Base-by-base conservation (phyloP, 2,113 vertebrate species). In the Nyctereutes procyonoides region DNA sequence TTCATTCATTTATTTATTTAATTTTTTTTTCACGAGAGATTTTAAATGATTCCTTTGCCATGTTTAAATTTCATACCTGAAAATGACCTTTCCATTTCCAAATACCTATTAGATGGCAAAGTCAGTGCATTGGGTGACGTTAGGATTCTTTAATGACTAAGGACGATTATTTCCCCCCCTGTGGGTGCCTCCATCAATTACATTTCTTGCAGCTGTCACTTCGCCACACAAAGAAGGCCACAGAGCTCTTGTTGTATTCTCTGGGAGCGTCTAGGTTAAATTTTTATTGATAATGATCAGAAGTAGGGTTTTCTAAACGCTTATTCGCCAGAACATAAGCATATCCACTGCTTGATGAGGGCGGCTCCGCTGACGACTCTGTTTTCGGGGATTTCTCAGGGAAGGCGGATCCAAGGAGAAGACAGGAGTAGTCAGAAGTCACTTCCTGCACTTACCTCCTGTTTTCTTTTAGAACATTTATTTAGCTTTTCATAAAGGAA, bases 1-100 rank as follows among this genome's bases (percentile, higher is more conserved):
- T n/a, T n/a, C n/a, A n/a, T n/a, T n/a, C n/a, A n/a, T n/a, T n/a
- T n/a, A n/a, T n/a, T 43, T 43, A 43, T 43, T 43, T 43, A 4
- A 38, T 5, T 5, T 43, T 43, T 43, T 43, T 43, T 43, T 43
- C n/a, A 92, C 92, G 90, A 95, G 92, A 67, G 8, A 38, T 43
- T 35, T 90, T 83, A 30, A 88, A 38, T 77, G 5, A 11, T 87
- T 97, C 22, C 32, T 82, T 97, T 93, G n/a, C 55, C 96, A 35
- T 67, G 15, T 82, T 96, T 82, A 55, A 48, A 89, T 93, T 74
- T 93, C 14, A 60, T 84, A 60, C n/a, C 4, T 32, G 63, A 93
- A 74, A 77, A 35, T 60, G 90, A 19, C 3, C 24, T 71, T 92
- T 94, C 95, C 1, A 62, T 93, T 97, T 92, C 32, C 28, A 88